Evolutionary conservation across 2,888 invertebrate genomes (phyloP).

Genomic region (Andrena chrysosceles): DNA sequence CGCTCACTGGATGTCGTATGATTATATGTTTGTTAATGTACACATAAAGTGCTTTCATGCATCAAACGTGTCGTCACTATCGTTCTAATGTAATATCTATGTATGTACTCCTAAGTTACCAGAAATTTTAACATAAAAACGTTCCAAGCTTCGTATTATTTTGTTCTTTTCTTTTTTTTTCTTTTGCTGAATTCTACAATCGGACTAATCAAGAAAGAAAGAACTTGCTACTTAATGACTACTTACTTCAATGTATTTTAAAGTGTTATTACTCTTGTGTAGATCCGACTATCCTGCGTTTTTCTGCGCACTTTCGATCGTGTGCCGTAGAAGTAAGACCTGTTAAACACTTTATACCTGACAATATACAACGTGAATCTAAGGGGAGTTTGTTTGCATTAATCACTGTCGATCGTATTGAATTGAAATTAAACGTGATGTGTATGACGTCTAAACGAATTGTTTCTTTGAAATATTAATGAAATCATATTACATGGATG

Average conservation of each 20-base stretch:
- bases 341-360: slow-evolving; percentile 62
- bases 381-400: slow-evolving; percentile 42
- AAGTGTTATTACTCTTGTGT: slow-evolving; percentile 30
- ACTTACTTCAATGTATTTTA: slow-evolving; percentile 45
- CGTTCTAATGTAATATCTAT: slow-evolving; percentile 21
- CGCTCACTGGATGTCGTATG: slow-evolving; percentile 56
- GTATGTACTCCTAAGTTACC: slow-evolving; percentile 28
- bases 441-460: slow-evolving; percentile 44
- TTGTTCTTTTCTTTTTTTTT: slow-evolving; percentile 8
- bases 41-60: slow-evolving; percentile 44
- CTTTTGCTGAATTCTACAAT: slow-evolving; percentile 8
- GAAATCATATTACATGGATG: slow-evolving; percentile 31
- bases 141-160: slow-evolving; percentile 9
- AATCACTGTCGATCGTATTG: slow-evolving; percentile 39
- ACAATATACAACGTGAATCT: slow-evolving; percentile 53
- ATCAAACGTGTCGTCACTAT: slow-evolving; percentile 44
- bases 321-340: slow-evolving; percentile 46
- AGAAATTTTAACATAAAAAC: slow-evolving; percentile 24
- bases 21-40: slow-evolving; percentile 41
- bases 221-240: slow-evolving; percentile 43
- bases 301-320: slow-evolving; percentile 52
- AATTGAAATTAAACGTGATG: slow-evolving; percentile 38
- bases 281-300: slow-evolving; percentile 31
- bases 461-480: slow-evolving; percentile 44
- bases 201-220: slow-evolving; percentile 30